Evolutionary conservation across 2,113 vertebrate species (phyloP).

Genomic region (Cyanistes caeruleus): DNA sequence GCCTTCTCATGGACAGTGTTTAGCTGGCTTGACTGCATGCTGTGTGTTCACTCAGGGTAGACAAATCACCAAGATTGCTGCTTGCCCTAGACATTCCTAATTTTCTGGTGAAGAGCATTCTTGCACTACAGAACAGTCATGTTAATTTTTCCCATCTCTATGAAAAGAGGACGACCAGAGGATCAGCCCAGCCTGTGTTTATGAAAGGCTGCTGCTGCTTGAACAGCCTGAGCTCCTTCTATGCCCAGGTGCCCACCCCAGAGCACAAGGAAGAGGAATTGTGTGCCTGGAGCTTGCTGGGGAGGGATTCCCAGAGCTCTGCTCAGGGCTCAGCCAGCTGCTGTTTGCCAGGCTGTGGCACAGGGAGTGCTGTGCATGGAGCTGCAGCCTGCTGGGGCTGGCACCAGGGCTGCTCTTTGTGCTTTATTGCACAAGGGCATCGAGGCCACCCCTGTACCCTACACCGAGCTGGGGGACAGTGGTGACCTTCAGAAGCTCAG

Average conservation of each 20-base stretch:
- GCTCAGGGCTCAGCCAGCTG: no score
- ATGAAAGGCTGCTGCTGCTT: not conserved
- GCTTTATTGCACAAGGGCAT: no score
- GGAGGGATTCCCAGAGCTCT: accelerated
- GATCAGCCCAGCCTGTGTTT: not conserved
- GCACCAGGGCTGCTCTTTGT: not conserved
- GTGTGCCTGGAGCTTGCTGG: not conserved
- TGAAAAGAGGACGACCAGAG: not conserved
- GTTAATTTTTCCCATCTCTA: not conserved
- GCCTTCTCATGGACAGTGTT: not conserved
- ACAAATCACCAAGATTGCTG: not conserved
- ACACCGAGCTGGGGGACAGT: no score
- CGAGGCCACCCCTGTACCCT: no score
- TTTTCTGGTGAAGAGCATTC: not conserved
- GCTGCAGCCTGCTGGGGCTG: not conserved
- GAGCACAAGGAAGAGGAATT: not conserved
- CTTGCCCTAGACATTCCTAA: not conserved
- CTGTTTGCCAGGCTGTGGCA: no score
- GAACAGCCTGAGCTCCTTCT: not conserved
- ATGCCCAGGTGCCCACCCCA: accelerated
- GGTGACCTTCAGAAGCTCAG: no score
- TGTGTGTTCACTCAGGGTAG: not conserved
- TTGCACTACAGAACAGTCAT: not conserved
- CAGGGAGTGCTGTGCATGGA: accelerated
- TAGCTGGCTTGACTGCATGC: not conserved